Percentiles rank a stretch among this genome's conserved stretches.
Evolutionary conservation across 2,113 vertebrate species (phyloP).

Genomic region (Callaeas wilsoni): DNA sequence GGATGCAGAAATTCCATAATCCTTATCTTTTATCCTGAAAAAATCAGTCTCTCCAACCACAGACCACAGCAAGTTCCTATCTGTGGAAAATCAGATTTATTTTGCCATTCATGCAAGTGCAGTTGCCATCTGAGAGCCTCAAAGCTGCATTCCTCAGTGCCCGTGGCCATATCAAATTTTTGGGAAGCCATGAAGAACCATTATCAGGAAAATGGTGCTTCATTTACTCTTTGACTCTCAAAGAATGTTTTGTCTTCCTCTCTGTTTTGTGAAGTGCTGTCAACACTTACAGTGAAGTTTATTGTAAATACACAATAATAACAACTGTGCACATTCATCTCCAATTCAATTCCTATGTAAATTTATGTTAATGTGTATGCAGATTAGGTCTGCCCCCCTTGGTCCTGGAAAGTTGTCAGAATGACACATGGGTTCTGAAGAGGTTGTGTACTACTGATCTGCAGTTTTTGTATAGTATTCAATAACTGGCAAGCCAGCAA

Average conservation of each 20-base stretch:
- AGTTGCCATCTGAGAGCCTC: not conserved
- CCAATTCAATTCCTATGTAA: slow-evolving; percentile 47
- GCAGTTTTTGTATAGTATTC: not conserved
- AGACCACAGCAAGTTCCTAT: not conserved
- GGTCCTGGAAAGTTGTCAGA: slow-evolving; percentile 51
- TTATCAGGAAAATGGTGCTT: slow-evolving; percentile 13
- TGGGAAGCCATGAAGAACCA: not conserved
- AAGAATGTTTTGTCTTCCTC: slow-evolving; percentile 39
- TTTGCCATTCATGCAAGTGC: not conserved
- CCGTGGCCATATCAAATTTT: not conserved
- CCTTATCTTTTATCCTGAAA: not conserved
- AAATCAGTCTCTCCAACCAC: not conserved
- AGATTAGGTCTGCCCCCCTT: slow-evolving; percentile 41
- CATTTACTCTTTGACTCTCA: slow-evolving; percentile 39
- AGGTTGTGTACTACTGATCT: slow-evolving; percentile 31
- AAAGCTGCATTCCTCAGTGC: not conserved
- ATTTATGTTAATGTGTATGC: slow-evolving; percentile 52
- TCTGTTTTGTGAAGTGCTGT: slow-evolving; percentile 54
- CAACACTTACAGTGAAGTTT: slow-evolving; percentile 59
- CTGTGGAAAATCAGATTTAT: not conserved
- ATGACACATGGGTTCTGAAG: slow-evolving; percentile 53
- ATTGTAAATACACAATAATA: slow-evolving; percentile 69
- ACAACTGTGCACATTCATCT: slow-evolving; percentile 50
- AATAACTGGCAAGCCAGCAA: not conserved
- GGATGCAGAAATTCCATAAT: not conserved